Evolutionary conservation across 2,888 invertebrate species (phyloP).

Genomic region (Hedychridium roseum): DNA sequence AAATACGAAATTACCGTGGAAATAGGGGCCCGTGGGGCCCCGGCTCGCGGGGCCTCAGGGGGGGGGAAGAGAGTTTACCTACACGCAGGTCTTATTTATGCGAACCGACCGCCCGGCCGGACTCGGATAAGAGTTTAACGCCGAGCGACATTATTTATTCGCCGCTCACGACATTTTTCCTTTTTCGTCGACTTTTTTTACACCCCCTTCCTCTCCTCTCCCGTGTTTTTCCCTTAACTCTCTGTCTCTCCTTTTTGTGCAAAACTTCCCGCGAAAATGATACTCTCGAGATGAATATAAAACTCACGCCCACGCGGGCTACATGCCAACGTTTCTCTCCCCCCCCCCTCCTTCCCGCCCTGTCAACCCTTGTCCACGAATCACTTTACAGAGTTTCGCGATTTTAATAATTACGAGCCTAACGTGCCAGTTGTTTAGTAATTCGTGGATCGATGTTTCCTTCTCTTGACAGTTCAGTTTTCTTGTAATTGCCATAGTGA

Average conservation of each 20-base stretch:
- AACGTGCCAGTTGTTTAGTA: no score
- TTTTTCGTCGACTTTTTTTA: neutral
- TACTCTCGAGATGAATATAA: conserved; percentile 32
- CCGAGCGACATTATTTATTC: conserved; percentile 60
- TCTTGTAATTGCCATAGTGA: no score
- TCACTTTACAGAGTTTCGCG: no score
- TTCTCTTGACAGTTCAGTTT: no score
- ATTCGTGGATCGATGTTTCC: no score
- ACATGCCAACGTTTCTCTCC: neutral
- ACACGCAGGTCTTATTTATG: conserved; percentile 55
- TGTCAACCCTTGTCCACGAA: no score
- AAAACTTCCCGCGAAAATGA: conserved; percentile 61
- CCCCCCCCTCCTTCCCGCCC: no score
- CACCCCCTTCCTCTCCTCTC: neutral
- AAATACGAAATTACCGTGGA: neutral
- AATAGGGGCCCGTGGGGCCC: neutral
- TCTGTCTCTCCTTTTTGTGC: conserved; percentile 36
- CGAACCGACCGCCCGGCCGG: conserved; percentile 55
- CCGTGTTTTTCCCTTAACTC: neutral
- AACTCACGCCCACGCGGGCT: neutral
- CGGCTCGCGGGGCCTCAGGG: conserved; percentile 9
- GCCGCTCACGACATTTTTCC: no score
- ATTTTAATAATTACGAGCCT: no score
- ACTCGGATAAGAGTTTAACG: conserved; percentile 61
- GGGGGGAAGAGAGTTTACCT: conserved; percentile 20